phyloP scores from a whole-genome alignment of 2,888 invertebrate genomes.

The Plagiodera versicolora region DNA sequence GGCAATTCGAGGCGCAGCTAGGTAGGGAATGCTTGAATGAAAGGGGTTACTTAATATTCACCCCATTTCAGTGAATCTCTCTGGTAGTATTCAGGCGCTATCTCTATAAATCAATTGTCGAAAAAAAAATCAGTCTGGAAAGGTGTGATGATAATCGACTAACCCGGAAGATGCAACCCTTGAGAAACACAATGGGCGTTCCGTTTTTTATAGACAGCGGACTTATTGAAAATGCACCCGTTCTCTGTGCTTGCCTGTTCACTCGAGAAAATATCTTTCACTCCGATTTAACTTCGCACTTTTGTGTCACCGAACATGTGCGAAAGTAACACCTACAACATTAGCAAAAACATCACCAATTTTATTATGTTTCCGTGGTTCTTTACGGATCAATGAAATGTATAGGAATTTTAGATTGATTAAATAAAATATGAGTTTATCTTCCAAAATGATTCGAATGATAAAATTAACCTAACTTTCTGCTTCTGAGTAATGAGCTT shows the following conservation, averaged over 20 bases:
- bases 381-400: too few relatives aligned
- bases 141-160: slow-evolving; percentile 51
- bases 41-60: slow-evolving; percentile 38
- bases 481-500: too few relatives aligned
- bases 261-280: slow-evolving; percentile 39
- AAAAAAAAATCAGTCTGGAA: slow-evolving; percentile 42
- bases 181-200: slow-evolving; percentile 43
- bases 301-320: slow-evolving; percentile 13
- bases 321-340: neutral
- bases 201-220: slow-evolving; percentile 37
- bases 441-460: too few relatives aligned
- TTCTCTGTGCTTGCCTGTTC: slow-evolving; percentile 35
- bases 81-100: slow-evolving; percentile 39
- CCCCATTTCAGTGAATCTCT: slow-evolving; percentile 28
- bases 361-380: too few relatives aligned
- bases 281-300: slow-evolving; percentile 34
- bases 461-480: too few relatives aligned
- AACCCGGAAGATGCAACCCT: slow-evolving; percentile 46
- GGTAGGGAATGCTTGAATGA: slow-evolving; percentile 26
- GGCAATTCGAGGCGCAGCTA: slow-evolving; percentile 15
- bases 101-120: slow-evolving; percentile 48
- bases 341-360: too few relatives aligned
- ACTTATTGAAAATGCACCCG: slow-evolving; percentile 34
- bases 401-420: too few relatives aligned
- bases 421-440: too few relatives aligned